A percentile compares a stretch with the other conserved stretches of the same genome.
These are phyloP conservation scores for Arctopsyche grandis DNA, from an alignment of 1,140 invertebrate species.

Conservation along the genomic window DNA sequence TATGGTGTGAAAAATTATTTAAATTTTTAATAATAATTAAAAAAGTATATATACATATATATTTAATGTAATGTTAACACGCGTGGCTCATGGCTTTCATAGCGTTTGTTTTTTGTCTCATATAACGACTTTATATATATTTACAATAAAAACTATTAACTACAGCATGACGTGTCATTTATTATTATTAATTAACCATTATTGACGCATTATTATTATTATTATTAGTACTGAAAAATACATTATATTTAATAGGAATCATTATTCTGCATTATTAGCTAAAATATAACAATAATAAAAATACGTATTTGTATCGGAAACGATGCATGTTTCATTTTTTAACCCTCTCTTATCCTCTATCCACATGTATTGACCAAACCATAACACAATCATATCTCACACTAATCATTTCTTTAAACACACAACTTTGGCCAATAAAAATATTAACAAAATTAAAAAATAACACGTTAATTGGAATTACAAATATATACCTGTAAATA, in stretches of 20 bases:
- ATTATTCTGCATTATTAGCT: constrained; percentile 71
- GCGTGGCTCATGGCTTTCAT: constrained; percentile 51
- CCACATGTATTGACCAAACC: neutral
- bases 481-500: too few species aligned
- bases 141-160: constrained; percentile 55
- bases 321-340: constrained; percentile 60
- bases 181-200: constrained; percentile 53
- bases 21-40: constrained; percentile 19
- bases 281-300: constrained; percentile 68
- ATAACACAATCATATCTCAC: neutral
- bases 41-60: constrained; percentile 29
- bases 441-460: too few species aligned
- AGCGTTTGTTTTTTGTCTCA: constrained; percentile 55
- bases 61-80: constrained; percentile 43
- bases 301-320: constrained; percentile 64
- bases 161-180: constrained; percentile 53
- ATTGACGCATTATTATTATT: constrained; percentile 48
- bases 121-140: constrained; percentile 54
- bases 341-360: neutral
- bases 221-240: constrained; percentile 55
- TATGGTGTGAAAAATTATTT: constrained; percentile 34
- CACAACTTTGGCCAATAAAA: too few species aligned
- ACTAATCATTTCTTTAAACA: too few species aligned
- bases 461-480: too few species aligned
- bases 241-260: constrained; percentile 70